Percentiles rank a stretch among this genome's conserved stretches.
Conservation (phyloP, 1,140 invertebrate genomes). For the Rhagoletis zephyria region DNA sequence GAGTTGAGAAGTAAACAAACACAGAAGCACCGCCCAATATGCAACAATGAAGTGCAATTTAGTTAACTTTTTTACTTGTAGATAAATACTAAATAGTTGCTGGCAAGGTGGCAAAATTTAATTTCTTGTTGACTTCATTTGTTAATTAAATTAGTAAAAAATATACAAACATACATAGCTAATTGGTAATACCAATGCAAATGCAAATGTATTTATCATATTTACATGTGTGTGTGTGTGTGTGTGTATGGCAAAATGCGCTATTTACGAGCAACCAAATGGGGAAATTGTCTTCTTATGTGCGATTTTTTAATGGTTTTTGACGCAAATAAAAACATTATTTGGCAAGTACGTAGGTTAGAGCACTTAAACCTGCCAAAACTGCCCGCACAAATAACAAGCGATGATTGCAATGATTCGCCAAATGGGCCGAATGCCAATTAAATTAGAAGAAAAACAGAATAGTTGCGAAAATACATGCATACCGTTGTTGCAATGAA, state of each 20-base stretch:
- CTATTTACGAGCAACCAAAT: neutral
- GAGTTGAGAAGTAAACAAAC: neutral
- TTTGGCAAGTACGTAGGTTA: neutral
- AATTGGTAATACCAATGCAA: neutral
- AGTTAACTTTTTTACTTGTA: neutral
- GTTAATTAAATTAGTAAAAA: conserved; percentile 29
- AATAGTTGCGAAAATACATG: conserved; percentile 20
- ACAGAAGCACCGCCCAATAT: neutral
- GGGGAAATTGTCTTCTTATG: neutral
- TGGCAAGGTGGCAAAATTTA: neutral
- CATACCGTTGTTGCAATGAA: neutral
- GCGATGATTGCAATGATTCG: neutral
- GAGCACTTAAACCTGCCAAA: neutral
- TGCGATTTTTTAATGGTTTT: neutral
- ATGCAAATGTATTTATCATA: neutral
- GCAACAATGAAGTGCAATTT: neutral
- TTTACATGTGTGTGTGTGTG: neutral
- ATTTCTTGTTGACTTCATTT: neutral
- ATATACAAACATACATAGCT: neutral
- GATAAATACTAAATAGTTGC: neutral
- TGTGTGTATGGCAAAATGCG: neutral
- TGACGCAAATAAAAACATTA: conserved; percentile 25
- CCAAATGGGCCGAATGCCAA: conserved; percentile 16
- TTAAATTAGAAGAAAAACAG: neutral
- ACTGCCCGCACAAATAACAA: neutral